Conservation (phyloP, 2,888 invertebrate species). For the Erebia epiphron region DNA sequence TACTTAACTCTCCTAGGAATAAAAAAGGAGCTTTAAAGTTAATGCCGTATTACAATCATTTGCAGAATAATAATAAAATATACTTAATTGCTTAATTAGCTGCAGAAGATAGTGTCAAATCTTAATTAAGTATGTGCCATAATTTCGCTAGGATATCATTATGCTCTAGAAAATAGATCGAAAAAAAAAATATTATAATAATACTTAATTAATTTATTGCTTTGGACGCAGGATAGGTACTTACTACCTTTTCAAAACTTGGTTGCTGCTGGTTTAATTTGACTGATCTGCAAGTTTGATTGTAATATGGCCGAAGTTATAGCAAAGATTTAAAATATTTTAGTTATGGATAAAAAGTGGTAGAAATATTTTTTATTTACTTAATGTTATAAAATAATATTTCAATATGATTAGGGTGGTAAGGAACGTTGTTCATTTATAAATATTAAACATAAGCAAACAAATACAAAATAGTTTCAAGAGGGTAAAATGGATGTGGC, state of each 20-base stretch:
- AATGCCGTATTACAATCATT: conserved; percentile 22
- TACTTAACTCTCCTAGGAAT: background rate
- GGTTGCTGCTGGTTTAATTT: background rate
- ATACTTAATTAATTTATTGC: too few species aligned
- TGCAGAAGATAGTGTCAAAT: too few species aligned
- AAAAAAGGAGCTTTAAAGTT: conserved; percentile 9
- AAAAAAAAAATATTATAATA: too few species aligned
- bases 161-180: too few species aligned
- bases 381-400: conserved; percentile 12
- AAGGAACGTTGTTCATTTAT: background rate
- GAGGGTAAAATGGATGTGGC: background rate
- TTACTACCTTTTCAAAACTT: too few species aligned
- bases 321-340: conserved; percentile 14
- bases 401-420: background rate
- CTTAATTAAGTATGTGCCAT: too few species aligned
- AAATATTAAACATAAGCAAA: background rate
- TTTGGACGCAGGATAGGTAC: too few species aligned
- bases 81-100: too few species aligned
- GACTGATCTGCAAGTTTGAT: conserved; percentile 9
- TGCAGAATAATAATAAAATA: conserved; percentile 2
- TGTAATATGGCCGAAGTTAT: conserved; percentile 9
- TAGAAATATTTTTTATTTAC: conserved; percentile 7
- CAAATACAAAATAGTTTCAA: background rate
- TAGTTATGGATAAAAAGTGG: conserved; percentile 12
- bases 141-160: too few species aligned